A percentile compares a stretch with the other conserved stretches of the same genome.
Evolutionary conservation across 2,797 vertebrate genomes (phyloP).

Genomic region (Chloroceryle inda): DNA sequence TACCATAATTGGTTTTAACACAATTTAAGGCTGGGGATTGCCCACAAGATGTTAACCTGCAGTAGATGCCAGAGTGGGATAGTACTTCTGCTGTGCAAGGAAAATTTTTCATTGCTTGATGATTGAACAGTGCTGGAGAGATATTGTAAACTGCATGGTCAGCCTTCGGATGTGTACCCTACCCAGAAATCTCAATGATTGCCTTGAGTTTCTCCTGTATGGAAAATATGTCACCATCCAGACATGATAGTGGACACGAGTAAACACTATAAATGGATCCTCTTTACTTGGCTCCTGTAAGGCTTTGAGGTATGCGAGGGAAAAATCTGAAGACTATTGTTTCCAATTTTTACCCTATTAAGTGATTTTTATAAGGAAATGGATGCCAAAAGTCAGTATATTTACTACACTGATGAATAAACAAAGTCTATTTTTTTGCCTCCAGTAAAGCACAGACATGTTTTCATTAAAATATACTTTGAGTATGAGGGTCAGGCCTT

Average conservation of each 20-base stretch:
- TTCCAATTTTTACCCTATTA: not conserved
- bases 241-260: not conserved
- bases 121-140: not conserved
- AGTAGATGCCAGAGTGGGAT: not conserved
- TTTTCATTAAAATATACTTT: not conserved
- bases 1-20: not conserved
- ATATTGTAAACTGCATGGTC: not conserved
- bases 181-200: not conserved
- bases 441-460: accelerated
- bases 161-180: not conserved
- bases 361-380: not conserved
- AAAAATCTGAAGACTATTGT: not conserved
- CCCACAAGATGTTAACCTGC: not conserved
- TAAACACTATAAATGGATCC: not conserved
- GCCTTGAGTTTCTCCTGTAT: not conserved
- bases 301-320: not conserved
- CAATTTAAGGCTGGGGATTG: not conserved
- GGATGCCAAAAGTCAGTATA: not conserved
- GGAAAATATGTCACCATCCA: not conserved
- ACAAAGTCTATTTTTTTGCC: not conserved
- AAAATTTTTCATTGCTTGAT: not conserved
- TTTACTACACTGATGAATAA: not conserved
- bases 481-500: not conserved
- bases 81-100: not conserved
- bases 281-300: not conserved